Evolutionary conservation across 92 coral and sea anemone genomes (phyloP).

Genomic region (Bergia puertoricense): DNA sequence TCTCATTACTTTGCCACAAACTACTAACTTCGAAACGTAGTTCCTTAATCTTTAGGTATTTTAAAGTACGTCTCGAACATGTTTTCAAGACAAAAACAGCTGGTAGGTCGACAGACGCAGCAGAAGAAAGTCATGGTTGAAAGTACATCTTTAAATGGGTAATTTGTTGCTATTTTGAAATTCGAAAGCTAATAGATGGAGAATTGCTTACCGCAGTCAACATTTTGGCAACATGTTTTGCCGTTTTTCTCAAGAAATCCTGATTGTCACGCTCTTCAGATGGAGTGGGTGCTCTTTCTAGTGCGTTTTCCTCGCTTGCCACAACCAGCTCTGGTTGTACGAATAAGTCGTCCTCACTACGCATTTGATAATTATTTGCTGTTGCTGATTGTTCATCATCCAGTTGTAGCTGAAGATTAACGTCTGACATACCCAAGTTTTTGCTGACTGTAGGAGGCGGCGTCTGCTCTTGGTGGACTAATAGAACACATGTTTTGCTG

Average conservation of each 20-base stretch:
- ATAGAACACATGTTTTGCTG: not conserved
- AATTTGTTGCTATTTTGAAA: too few relatives aligned
- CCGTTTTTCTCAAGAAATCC: not conserved
- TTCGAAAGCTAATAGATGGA: too few relatives aligned
- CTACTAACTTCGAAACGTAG: too few relatives aligned
- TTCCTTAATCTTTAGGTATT: too few relatives aligned
- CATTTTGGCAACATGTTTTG: not conserved
- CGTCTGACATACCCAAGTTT: not conserved
- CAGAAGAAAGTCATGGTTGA: too few relatives aligned
- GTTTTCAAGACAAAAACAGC: too few relatives aligned
- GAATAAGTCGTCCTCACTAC: not conserved
- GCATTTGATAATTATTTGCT: too few relatives aligned
- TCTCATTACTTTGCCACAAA: too few relatives aligned
- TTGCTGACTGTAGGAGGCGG: not conserved
- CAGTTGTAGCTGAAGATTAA: not conserved
- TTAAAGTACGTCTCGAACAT: too few relatives aligned
- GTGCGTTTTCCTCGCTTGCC: not conserved
- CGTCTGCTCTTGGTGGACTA: not conserved
- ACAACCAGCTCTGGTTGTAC: not conserved
- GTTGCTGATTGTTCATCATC: not conserved
- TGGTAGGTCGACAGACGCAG: too few relatives aligned
- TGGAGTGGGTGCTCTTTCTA: not conserved
- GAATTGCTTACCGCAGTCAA: not conserved
- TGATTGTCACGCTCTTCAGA: not conserved
- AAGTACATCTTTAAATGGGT: too few relatives aligned